Conservation (phyloP, 2,888 invertebrate species). For the Sesamia inferens region DNA sequence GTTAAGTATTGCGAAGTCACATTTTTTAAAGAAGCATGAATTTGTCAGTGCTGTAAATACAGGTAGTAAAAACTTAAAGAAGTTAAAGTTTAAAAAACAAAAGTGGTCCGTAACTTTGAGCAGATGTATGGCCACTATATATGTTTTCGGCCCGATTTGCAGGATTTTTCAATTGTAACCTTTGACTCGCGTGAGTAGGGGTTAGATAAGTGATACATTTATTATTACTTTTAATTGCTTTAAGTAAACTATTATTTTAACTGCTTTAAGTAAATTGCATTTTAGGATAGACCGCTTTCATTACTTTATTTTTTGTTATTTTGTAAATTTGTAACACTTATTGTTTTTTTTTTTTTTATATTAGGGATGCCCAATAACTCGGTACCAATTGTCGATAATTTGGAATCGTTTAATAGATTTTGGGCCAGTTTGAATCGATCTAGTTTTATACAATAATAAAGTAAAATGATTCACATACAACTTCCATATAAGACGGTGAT, state of each 20-base stretch:
- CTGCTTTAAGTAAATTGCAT: conserved; percentile 80
- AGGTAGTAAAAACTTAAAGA: conserved; percentile 61
- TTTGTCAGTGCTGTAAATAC: conserved; percentile 79
- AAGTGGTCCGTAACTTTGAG: conserved; percentile 46
- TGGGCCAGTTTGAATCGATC: conserved; percentile 77
- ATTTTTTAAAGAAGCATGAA: conserved; percentile 64
- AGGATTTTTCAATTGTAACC: conserved; percentile 81
- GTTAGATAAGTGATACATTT: conserved; percentile 82
- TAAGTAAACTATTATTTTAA: conserved; percentile 84
- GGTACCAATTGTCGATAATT: conserved; percentile 76
- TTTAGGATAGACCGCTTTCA: conserved; percentile 84
- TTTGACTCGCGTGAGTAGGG: conserved; percentile 68
- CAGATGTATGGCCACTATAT: conserved; percentile 87
- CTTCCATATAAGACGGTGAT: conserved; percentile 69
- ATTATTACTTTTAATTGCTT: conserved; percentile 75
- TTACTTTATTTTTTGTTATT: conserved; percentile 84
- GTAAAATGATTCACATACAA: conserved; percentile 70
- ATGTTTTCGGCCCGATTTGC: conserved; percentile 89
- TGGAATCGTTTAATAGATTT: conserved; percentile 74
- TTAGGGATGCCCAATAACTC: conserved; percentile 82
- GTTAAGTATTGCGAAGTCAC: conserved; percentile 66
- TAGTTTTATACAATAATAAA: conserved; percentile 68
- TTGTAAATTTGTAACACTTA: conserved; percentile 86
- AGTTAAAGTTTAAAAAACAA: no score
- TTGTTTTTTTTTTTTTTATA: conserved; percentile 72